Conservation (phyloP, 1,140 invertebrate species). For the Alviniconcha marisindica region DNA sequence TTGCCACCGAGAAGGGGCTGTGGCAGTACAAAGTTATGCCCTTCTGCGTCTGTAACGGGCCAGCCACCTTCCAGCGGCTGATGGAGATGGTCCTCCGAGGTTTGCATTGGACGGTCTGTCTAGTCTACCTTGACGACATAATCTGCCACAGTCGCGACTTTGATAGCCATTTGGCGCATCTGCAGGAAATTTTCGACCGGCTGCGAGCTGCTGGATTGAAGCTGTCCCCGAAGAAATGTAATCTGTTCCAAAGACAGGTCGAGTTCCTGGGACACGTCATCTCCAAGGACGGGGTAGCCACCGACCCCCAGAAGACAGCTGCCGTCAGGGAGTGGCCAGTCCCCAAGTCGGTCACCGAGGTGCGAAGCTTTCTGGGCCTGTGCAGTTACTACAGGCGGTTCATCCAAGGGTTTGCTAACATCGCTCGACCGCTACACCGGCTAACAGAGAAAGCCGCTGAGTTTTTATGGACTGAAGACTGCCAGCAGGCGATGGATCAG, state of each 20-base stretch:
- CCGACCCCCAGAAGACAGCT: conserved; percentile 38
- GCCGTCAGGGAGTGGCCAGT: conserved; percentile 42
- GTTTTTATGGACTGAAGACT: conserved; percentile 50
- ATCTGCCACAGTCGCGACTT: conserved; percentile 46
- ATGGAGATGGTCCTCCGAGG: conserved; percentile 56
- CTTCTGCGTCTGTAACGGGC: conserved; percentile 60
- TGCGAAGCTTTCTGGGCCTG: conserved; percentile 49
- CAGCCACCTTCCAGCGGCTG: conserved; percentile 58
- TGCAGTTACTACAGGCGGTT: conserved; percentile 46
- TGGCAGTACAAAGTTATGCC: conserved; percentile 52
- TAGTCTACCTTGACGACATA: conserved; percentile 62
- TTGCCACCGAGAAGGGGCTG: conserved; percentile 49
- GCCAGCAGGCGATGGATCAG: conserved; percentile 39
- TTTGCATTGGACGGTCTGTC: conserved; percentile 33
- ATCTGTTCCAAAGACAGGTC: conserved; percentile 47
- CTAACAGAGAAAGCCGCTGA: conserved; percentile 44
- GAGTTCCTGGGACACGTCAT: conserved; percentile 49
- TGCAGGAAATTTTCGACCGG: conserved; percentile 49
- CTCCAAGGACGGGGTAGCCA: conserved; percentile 34
- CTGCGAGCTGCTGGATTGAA: conserved; percentile 49
- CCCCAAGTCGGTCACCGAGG: conserved; percentile 35
- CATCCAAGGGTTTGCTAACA: conserved; percentile 42
- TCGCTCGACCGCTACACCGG: conserved; percentile 46
- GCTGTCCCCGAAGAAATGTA: conserved; percentile 53
- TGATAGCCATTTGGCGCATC: conserved; percentile 39